phyloP scores from a whole-genome alignment of 2,888 invertebrate species.

The Eumerus sabulonum region DNA sequence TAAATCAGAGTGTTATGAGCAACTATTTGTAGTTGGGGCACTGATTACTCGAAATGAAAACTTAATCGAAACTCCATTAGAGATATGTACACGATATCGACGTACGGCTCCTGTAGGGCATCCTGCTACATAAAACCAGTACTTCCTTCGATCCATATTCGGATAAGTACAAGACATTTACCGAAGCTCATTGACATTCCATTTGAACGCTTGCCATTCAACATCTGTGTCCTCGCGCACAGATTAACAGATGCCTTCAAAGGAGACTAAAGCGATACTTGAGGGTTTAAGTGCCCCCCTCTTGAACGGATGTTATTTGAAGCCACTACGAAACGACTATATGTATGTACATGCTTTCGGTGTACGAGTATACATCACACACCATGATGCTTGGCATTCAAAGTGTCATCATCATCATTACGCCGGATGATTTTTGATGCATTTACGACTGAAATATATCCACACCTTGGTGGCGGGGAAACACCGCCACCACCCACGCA shows the following conservation, averaged over 20 bases:
- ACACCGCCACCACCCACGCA: background rate
- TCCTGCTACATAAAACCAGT: slow-evolving; percentile 28
- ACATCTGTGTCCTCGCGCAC: background rate
- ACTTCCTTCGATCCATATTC: slow-evolving; percentile 25
- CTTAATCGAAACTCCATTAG: slow-evolving; percentile 31
- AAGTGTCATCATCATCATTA: slow-evolving; percentile 68
- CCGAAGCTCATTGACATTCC: slow-evolving; percentile 60
- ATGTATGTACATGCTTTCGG: slow-evolving; percentile 8
- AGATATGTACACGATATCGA: slow-evolving; percentile 6
- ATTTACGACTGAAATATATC: slow-evolving; percentile 52
- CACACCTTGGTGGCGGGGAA: slow-evolving; percentile 12
- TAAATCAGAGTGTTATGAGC: no score
- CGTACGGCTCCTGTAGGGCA: background rate
- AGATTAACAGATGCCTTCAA: background rate
- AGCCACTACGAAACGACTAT: background rate
- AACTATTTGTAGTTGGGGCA: no score
- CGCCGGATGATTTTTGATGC: slow-evolving; percentile 66
- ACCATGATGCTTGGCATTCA: slow-evolving; percentile 34
- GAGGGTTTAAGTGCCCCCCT: slow-evolving; percentile 8
- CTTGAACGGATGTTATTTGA: no score
- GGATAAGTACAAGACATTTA: slow-evolving; percentile 53
- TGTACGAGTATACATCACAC: slow-evolving; percentile 9
- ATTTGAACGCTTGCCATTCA: slow-evolving; percentile 25
- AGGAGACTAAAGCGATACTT: background rate
- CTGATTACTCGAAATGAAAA: slow-evolving; percentile 22